Base-by-base conservation (phyloP, 2,797 vertebrate genomes). In the Siniperca obscura region DNA sequence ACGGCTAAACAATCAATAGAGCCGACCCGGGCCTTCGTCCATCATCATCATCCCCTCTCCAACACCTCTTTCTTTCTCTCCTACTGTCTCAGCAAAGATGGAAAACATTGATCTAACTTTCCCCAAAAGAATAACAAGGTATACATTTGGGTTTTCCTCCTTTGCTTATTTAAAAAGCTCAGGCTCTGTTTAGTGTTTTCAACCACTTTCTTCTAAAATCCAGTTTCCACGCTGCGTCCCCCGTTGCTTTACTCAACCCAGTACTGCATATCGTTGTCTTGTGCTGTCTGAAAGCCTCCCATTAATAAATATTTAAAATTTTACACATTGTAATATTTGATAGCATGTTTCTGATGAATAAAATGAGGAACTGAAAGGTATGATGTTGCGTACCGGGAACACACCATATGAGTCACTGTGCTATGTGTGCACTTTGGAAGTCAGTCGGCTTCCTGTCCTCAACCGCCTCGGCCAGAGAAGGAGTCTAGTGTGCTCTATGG, bases 1-100 rank as follows among this genome's bases (percentile, higher is more conserved):
- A 40, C 27, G 17, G 78, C 76, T 71, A 75, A 86, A 64, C 76
- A 75, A 92, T 94, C 90, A 76, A 93, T 91, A 85, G 61, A 73
- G 21, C 53, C 11, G 13, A 30, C 40, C 30, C 8, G n/a, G 13
- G 76, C 70, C 87, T 87, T 86, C 78, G 14, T 82, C 84, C 72
- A 16, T 70, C 82, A 14, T 79, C 72, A 1, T 80, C 83, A 53
- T 84, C 38, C 17, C 68, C 62, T 36, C 71, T 83, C 80, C 74
- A 55, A n/a, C 46, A 60, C 42, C 44, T 78, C 70, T 50, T 11
- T 61, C 36, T 46, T 13, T 72, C 61, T 36, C 74, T 83, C 79
- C 70, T 57, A 59, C 84, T 59, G 73, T 76, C 67, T 74, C 53
- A 53, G 60, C 61, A 78, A n/a, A 81, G 40, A 57, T 81, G 40